Base-by-base conservation (phyloP, 23 tunicate genomes). In the Phallusia fumigata region DNA sequence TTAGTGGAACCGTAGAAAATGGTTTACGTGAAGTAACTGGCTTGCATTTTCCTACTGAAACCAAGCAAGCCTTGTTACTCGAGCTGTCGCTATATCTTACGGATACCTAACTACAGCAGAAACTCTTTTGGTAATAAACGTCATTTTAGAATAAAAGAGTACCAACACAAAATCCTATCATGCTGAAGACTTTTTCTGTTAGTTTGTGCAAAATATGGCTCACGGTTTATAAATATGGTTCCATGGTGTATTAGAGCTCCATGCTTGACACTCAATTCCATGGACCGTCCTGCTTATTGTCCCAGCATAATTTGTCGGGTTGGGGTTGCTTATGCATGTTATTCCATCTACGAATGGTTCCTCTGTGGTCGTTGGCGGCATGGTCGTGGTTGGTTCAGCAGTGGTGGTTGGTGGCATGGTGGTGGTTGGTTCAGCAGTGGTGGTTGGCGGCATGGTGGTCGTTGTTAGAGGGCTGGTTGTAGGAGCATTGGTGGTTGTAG, bases 221-320 rank as follows among this genome's bases (percentile, higher is more conserved):
- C 28, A 58, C 69, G 69, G 69, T 6, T 8, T 58, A 13, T 21
- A 88, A 52, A 51, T 64, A 76, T 88, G 91, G 53, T 53, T 35
- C 19, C 64, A 64, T 2, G 91, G 91, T 18, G 26, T 6, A 30
- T 82, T 78, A 64, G 82, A 35, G 79, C 76, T 84, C 91, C 91
- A 88, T n/a, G 3, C 73, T 64, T 88, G 91, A 58, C 91, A 88
- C 36, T 40, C 19, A 34, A 74, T 18, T 53, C 91, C 91, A 6
- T 85, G 83, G 45, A 44, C 26, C 2, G 91, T 88, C 1, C n/a
- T 19, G 31, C 81, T 74, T 35, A 52, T 44, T 30, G 86, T 21
- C 33, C 91, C 91, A 0, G 83, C 81, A 75, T 88, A 88, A 31
- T 77, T 58, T 22, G 69, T 58, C 13, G 69, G 69, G 69, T 24